Evolutionary conservation across 2,888 invertebrate genomes (phyloP).

Genomic region (Drosophila meridionalis): DNA sequence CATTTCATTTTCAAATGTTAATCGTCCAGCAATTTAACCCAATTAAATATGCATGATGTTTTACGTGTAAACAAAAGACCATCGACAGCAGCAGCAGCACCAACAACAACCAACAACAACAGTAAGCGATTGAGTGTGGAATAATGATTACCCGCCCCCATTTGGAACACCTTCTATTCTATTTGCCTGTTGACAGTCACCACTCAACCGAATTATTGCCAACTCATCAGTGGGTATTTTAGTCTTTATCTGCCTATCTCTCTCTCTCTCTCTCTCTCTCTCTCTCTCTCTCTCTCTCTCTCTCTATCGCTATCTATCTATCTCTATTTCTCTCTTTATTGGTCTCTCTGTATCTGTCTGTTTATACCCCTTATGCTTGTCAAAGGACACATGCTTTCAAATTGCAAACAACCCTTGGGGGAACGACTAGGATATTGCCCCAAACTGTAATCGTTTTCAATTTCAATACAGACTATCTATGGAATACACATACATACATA

Average conservation of each 20-base stretch:
- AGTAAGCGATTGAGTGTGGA: slow-evolving; percentile 32
- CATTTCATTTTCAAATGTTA: slow-evolving; percentile 73
- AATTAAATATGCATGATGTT: slow-evolving; percentile 77
- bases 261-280: background rate
- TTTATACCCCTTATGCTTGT: slow-evolving; percentile 14
- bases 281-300: background rate
- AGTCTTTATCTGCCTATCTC: slow-evolving; percentile 61
- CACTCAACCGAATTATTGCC: slow-evolving; percentile 78
- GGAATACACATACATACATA: background rate
- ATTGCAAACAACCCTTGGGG: slow-evolving; percentile 53
- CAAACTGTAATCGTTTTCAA: slow-evolving; percentile 52
- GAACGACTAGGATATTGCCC: slow-evolving; percentile 6
- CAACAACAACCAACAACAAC: background rate
- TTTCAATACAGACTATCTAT: slow-evolving; percentile 49
- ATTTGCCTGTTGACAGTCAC: slow-evolving; percentile 78
- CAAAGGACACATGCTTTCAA: slow-evolving; percentile 66
- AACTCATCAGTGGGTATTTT: slow-evolving; percentile 78
- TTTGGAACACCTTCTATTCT: slow-evolving; percentile 70
- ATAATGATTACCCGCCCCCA: slow-evolving; percentile 61
- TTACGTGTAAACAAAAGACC: slow-evolving; percentile 75
- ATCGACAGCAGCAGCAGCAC: slow-evolving; percentile 25
- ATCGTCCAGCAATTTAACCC: slow-evolving; percentile 77
- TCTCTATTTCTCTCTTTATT: background rate
- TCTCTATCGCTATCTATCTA: background rate
- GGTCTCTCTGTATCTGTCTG: background rate